phyloP scores from a whole-genome alignment of 2,888 invertebrate species.

The Scaeva pyrastri region DNA sequence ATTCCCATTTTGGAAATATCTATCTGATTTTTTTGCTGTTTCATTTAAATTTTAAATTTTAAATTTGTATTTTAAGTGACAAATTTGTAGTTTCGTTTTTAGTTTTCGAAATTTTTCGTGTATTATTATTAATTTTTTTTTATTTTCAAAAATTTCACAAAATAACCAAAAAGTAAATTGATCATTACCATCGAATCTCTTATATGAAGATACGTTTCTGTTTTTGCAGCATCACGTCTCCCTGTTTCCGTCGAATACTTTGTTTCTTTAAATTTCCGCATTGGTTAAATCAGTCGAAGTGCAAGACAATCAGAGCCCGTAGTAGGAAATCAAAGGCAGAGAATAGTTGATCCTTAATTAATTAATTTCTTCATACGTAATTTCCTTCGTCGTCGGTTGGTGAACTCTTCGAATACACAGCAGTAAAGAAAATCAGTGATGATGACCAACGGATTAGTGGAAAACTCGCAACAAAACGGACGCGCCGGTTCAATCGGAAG shows the following conservation, averaged over 20 bases:
- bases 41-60: constrained; percentile 45
- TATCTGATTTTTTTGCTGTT: constrained; percentile 16
- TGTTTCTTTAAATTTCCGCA: constrained; percentile 55
- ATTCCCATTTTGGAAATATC: constrained; percentile 7
- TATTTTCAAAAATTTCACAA: background rate
- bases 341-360: constrained; percentile 44
- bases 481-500: constrained; percentile 79
- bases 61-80: constrained; percentile 40
- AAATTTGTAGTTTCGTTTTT: constrained; percentile 44
- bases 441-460: constrained; percentile 79
- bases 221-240: constrained; percentile 59
- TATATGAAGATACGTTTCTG: background rate
- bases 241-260: constrained; percentile 56
- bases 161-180: background rate
- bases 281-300: constrained; percentile 57
- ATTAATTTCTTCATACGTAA: constrained; percentile 12
- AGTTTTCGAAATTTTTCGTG: constrained; percentile 56
- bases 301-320: constrained; percentile 64
- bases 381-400: background rate
- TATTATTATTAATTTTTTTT: constrained; percentile 49
- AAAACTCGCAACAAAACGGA: constrained; percentile 79
- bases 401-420: constrained; percentile 3
- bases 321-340: constrained; percentile 13
- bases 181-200: constrained; percentile 2
- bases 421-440: constrained; percentile 67